phyloP scores from a whole-genome alignment of 2,113 vertebrate genomes.

The Anhinga rufa region DNA sequence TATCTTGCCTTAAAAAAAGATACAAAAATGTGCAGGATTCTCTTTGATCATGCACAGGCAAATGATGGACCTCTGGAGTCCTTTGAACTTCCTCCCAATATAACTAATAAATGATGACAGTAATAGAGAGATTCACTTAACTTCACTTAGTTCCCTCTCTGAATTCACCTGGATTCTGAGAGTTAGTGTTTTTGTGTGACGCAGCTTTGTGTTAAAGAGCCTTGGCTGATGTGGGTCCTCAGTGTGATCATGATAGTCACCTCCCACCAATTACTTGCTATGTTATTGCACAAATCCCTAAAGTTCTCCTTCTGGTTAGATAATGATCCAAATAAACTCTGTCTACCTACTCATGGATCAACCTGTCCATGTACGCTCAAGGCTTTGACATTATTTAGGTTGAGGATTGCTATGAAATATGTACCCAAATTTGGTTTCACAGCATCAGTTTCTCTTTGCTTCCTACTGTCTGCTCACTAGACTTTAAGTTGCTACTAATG shows the following conservation, averaged over 20 bases:
- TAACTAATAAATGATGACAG: background rate
- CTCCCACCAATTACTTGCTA: background rate
- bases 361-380: background rate
- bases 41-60: background rate
- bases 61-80: background rate
- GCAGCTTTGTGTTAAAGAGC: background rate
- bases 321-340: background rate
- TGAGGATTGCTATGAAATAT: background rate
- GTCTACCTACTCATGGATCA: background rate
- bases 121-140: background rate
- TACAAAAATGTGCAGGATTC: background rate
- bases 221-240: background rate
- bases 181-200: background rate
- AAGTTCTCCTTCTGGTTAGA: background rate
- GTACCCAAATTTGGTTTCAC: background rate
- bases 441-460: background rate
- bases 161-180: background rate
- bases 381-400: background rate
- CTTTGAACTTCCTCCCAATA: background rate
- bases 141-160: background rate
- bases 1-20: background rate
- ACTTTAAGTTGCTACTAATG: constrained; percentile 25
- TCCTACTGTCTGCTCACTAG: constrained; percentile 32
- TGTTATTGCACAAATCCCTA: background rate
- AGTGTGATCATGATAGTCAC: background rate